These are phyloP conservation scores for Cerastis rubricosa DNA, from an alignment of 2,888 invertebrate species.

Conservation along the genomic window DNA sequence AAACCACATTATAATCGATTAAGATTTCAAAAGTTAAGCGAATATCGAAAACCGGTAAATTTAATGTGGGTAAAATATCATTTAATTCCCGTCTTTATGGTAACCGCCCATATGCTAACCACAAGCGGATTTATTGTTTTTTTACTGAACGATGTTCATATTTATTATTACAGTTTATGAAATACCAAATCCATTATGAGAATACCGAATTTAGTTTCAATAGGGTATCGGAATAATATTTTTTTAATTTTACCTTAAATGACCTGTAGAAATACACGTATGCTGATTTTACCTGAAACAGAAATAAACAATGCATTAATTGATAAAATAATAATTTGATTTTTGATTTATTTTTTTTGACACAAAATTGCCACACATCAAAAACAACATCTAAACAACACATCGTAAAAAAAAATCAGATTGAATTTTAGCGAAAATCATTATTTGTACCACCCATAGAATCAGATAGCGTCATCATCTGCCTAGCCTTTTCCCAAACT, in stretches of 20 bases:
- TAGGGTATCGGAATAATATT: background rate
- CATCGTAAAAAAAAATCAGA: too few species aligned
- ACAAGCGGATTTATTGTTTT: slow-evolving; percentile 56
- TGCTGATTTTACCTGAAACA: slow-evolving; percentile 56
- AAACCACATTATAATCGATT: background rate
- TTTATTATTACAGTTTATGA: slow-evolving; percentile 22
- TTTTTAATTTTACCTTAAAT: slow-evolving; percentile 31
- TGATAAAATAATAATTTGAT: background rate
- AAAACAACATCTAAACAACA: too few species aligned
- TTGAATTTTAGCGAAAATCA: background rate
- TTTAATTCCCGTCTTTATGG: slow-evolving; percentile 39
- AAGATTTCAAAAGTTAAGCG: background rate
- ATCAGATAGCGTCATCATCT: background rate
- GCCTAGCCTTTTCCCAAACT: too few species aligned
- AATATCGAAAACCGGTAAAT: background rate
- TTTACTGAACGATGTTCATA: slow-evolving; percentile 39
- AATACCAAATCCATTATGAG: slow-evolving; percentile 25
- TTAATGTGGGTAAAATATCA: background rate
- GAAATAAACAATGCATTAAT: background rate
- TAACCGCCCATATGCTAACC: slow-evolving; percentile 19
- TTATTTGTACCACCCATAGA: background rate
- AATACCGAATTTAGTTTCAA: slow-evolving; percentile 20
- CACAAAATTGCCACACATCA: too few species aligned
- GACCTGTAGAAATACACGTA: background rate
- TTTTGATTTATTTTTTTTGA: too few species aligned